Evolutionary conservation across 2,113 vertebrate species (phyloP).

Genomic region (Thinocorus orbignyianus): DNA sequence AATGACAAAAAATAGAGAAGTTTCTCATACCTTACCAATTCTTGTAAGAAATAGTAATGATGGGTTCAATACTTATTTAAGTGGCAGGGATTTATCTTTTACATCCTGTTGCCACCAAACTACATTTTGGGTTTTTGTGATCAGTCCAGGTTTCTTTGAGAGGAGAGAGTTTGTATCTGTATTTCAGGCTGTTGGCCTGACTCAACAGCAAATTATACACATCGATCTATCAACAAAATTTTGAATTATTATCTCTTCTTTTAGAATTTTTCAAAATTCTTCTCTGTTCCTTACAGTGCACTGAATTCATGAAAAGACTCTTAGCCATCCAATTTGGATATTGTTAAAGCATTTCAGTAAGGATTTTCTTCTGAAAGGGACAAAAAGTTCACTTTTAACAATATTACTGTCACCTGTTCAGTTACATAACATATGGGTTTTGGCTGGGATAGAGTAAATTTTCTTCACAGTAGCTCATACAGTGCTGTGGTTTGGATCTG

Average conservation of each 20-base stretch:
- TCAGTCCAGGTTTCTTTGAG: not conserved
- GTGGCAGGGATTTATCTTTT: not conserved
- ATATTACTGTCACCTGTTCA: not conserved
- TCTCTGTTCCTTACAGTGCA: not conserved
- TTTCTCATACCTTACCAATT: not conserved
- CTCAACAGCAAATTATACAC: not conserved
- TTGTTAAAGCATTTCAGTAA: not conserved
- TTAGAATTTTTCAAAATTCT: not conserved
- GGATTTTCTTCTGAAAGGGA: not conserved
- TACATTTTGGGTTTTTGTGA: not conserved
- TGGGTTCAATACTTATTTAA: not conserved
- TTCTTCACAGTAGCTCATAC: no score
- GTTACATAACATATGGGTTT: not conserved
- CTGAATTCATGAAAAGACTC: not conserved
- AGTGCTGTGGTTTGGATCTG: not conserved
- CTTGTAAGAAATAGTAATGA: not conserved
- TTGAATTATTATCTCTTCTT: not conserved
- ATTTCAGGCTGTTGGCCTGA: not conserved
- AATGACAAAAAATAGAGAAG: not conserved
- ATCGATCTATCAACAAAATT: not conserved
- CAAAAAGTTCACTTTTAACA: not conserved
- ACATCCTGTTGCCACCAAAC: not conserved
- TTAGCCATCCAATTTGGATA: not conserved
- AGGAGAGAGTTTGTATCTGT: not conserved
- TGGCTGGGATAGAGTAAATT: not conserved